Conservation (phyloP, 1,140 invertebrate species). For the Meteorus sp. region DNA sequence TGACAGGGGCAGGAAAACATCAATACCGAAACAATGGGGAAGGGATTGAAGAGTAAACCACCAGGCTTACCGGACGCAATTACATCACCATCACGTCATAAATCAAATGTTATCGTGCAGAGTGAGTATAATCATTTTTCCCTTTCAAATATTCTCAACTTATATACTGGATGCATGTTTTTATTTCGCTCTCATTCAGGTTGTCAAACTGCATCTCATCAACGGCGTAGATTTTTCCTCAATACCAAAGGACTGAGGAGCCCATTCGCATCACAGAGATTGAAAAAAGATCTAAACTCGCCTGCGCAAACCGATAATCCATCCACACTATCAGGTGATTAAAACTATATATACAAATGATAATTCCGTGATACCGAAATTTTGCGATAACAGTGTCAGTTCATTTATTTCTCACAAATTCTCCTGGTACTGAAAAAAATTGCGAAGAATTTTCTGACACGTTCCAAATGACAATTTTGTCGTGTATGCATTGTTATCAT, state of each 20-base stretch:
- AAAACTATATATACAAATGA: conserved; percentile 8
- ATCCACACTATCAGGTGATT: conserved; percentile 69
- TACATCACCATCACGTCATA: conserved; percentile 40
- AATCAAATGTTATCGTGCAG: conserved; percentile 56
- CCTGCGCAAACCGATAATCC: conserved; percentile 52
- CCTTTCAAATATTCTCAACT: conserved; percentile 27
- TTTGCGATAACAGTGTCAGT: too few relatives aligned
- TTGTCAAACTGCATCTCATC: conserved; percentile 79
- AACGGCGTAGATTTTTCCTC: conserved; percentile 76
- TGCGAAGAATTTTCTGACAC: too few relatives aligned
- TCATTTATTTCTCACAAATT: too few relatives aligned
- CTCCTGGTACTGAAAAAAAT: too few relatives aligned
- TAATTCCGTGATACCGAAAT: too few relatives aligned
- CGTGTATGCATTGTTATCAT: too few relatives aligned
- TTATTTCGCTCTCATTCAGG: conserved; percentile 58
- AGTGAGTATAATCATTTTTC: conserved; percentile 49
- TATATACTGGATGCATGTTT: not conserved
- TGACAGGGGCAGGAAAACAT: conserved; percentile 35
- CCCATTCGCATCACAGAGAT: conserved; percentile 64
- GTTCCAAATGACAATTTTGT: too few relatives aligned
- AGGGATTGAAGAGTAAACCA: conserved; percentile 44
- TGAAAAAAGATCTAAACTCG: conserved; percentile 44
- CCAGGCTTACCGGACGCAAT: conserved; percentile 45
- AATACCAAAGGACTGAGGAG: conserved; percentile 76
- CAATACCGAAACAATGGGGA: conserved; percentile 36